These are phyloP conservation scores for Chaetura pelagica DNA, from an alignment of 2,113 vertebrate genomes.

Conservation along the genomic window DNA sequence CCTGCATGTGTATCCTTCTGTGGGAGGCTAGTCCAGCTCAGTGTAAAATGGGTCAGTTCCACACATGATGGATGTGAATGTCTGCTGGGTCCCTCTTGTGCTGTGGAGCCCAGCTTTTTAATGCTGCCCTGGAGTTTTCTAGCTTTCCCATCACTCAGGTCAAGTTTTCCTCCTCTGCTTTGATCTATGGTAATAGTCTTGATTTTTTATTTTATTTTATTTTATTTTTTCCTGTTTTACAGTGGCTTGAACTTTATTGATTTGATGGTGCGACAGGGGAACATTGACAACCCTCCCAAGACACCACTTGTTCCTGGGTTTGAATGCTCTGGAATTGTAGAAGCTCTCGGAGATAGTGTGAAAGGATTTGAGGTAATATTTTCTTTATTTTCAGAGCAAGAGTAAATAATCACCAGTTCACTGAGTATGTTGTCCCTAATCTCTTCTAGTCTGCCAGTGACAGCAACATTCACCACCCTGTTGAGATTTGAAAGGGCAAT, in stretches of 20 bases:
- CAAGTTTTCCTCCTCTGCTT: not conserved
- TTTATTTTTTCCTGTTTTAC: conserved; percentile 5
- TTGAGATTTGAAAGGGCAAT: not conserved
- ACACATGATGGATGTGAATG: rapidly evolving
- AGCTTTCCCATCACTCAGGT: not conserved
- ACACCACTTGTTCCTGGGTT: conserved; percentile 94
- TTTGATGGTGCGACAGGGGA: conserved; percentile 97
- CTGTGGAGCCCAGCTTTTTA: not conserved
- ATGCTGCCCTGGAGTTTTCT: not conserved
- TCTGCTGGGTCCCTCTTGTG: not conserved
- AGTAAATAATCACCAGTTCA: not conserved
- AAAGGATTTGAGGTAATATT: conserved; percentile 90
- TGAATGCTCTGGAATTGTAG: conserved; percentile 96
- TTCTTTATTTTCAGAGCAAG: not conserved
- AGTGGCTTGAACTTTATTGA: conserved; percentile 98
- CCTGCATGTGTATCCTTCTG: not conserved
- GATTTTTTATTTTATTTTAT: conserved; percentile 14
- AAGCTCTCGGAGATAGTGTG: conserved; percentile 90
- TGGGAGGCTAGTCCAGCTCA: not conserved
- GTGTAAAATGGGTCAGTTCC: not conserved
- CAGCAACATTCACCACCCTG: not conserved
- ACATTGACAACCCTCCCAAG: conserved; percentile 96
- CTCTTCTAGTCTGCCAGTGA: not conserved
- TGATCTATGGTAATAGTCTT: not conserved
- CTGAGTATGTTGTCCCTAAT: not conserved